Percentiles rank a stretch among this genome's conserved stretches.
Evolutionary conservation across 1,140 invertebrate genomes (phyloP).

Genomic region (Oppia nitens): DNA sequence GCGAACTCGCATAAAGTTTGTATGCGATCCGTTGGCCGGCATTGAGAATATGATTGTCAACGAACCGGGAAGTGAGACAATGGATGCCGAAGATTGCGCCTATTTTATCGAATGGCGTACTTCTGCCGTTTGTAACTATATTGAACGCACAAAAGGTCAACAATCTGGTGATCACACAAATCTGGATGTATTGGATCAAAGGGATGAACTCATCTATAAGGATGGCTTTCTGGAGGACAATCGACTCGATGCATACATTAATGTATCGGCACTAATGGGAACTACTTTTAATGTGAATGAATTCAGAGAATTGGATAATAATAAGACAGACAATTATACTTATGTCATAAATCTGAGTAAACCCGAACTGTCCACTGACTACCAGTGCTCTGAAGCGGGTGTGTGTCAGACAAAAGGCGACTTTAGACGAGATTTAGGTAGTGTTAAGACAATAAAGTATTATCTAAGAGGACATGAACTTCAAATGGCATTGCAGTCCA

Average conservation of each 20-base stretch:
- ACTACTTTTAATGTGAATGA: neutral
- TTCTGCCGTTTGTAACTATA: constrained; percentile 7
- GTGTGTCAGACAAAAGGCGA: constrained; percentile 20
- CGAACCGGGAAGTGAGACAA: neutral
- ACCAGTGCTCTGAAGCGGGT: constrained; percentile 16
- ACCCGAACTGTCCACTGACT: neutral
- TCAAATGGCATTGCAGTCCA: constrained; percentile 13
- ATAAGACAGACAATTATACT: constrained; percentile 15
- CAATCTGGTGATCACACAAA: too few species aligned
- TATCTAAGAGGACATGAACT: constrained; percentile 16
- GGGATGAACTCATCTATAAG: too few species aligned
- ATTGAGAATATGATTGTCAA: neutral
- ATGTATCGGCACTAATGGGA: neutral
- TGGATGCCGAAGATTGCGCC: constrained; percentile 14
- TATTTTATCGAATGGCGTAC: constrained; percentile 21
- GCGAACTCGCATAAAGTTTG: constrained; percentile 26
- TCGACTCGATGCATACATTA: neutral
- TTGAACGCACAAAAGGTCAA: neutral
- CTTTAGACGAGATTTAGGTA: constrained; percentile 21
- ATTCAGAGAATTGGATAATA: neutral
- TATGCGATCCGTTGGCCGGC: constrained; percentile 20
- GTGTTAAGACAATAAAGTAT: constrained; percentile 15
- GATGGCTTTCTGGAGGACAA: neutral
- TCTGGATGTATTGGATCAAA: too few species aligned
- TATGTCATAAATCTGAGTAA: constrained; percentile 19